Conservation (phyloP, 2,113 vertebrate species). For the Rhodinocichla rosea region DNA sequence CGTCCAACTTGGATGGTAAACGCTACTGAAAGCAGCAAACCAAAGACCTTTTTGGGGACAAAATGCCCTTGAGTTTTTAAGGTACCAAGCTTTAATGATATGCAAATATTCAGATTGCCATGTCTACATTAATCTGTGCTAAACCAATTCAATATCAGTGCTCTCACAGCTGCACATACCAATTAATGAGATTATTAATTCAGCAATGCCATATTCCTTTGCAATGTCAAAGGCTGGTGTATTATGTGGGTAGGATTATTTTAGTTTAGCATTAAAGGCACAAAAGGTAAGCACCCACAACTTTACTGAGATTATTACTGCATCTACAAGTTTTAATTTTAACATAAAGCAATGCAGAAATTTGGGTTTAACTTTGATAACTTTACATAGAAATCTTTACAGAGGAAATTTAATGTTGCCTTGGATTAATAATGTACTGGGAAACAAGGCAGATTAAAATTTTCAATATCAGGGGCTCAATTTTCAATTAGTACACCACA, state of each 20-base stretch:
- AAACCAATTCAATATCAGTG: not conserved
- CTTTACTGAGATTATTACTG: not conserved
- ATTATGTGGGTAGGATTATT: not conserved
- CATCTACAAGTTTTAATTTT: not conserved
- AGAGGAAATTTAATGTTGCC: not conserved
- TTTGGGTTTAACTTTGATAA: not conserved
- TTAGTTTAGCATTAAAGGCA: not conserved
- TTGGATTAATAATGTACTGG: not conserved
- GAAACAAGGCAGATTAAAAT: slow-evolving; percentile 3
- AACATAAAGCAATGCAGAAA: not conserved
- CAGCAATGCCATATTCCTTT: not conserved
- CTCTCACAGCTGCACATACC: not conserved
- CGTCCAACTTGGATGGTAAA: not conserved
- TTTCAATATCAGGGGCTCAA: not conserved
- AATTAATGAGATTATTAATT: not conserved
- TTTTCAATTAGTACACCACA: slow-evolving; percentile 45
- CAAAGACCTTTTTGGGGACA: not conserved
- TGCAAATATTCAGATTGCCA: not conserved
- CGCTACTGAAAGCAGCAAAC: not conserved
- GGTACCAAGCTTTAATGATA: not conserved
- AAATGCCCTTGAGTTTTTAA: not conserved
- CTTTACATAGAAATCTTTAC: not conserved
- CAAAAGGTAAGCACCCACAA: not conserved
- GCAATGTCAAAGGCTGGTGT: not conserved
- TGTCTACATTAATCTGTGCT: not conserved